A percentile compares a stretch with the other conserved stretches of the same genome.
Conservation (phyloP, 2,113 vertebrate genomes). For the Baryphthengus martii region DNA sequence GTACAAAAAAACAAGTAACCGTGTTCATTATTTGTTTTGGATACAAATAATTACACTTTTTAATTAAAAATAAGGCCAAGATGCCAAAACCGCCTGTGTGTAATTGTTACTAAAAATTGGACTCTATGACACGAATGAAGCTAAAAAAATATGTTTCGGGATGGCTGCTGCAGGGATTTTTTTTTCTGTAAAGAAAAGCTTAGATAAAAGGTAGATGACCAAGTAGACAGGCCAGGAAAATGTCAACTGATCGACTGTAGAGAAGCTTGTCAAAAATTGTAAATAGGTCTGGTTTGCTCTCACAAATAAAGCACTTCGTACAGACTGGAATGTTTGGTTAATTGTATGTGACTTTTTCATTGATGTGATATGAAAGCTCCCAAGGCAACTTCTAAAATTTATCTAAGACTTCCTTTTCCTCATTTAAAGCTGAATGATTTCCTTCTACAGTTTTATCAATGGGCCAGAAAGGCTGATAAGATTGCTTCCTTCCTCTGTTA, state of each 20-base stretch:
- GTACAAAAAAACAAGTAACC: neutral
- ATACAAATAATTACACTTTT: neutral
- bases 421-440: slow-evolving; percentile 75
- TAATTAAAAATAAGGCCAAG: neutral
- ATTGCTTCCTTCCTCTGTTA: slow-evolving; percentile 75
- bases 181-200: neutral
- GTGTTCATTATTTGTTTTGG: neutral
- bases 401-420: slow-evolving; percentile 73
- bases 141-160: neutral
- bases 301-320: slow-evolving; percentile 34
- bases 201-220: neutral
- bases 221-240: neutral
- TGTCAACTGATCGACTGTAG: neutral
- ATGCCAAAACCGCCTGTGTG: neutral
- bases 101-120: neutral
- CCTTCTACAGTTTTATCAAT: slow-evolving; percentile 74
- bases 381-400: slow-evolving; percentile 59
- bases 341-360: slow-evolving; percentile 42
- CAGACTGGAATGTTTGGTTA: slow-evolving; percentile 34
- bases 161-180: neutral
- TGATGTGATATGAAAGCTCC: slow-evolving; percentile 62
- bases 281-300: slow-evolving; percentile 42
- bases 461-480: slow-evolving; percentile 69
- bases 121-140: neutral
- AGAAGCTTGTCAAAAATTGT: slow-evolving; percentile 15